Conservation (phyloP, 2,113 vertebrate genomes). For the Scomber scombrus region DNA sequence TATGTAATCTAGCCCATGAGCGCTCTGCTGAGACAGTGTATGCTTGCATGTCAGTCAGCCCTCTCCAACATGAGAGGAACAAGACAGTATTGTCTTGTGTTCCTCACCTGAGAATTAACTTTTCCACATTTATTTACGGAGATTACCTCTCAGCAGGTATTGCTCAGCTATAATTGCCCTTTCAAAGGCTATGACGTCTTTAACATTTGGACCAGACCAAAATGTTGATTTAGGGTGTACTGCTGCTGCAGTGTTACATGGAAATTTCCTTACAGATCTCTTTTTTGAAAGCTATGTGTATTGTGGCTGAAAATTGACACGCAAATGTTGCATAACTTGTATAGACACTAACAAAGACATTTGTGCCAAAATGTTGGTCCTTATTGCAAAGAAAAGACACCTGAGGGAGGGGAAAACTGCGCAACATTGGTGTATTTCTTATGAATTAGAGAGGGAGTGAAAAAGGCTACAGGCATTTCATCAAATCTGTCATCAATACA, state of each 20-base stretch:
- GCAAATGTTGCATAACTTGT: conserved; percentile 48
- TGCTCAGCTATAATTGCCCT: conserved; percentile 37
- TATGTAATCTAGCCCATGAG: conserved; percentile 43
- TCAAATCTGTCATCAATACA: conserved; percentile 24
- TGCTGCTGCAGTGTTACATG: conserved; percentile 34
- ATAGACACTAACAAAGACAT: conserved; percentile 22
- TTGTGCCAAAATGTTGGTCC: conserved; percentile 22
- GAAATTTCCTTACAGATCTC: conserved; percentile 36
- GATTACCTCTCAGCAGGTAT: conserved; percentile 43
- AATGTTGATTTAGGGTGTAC: conserved; percentile 48
- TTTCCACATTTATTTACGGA: conserved; percentile 31
- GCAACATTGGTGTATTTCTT: conserved; percentile 21
- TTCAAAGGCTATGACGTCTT: conserved; percentile 6
- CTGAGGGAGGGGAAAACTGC: conserved; percentile 5
- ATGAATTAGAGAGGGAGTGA: background rate
- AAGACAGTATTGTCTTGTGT: conserved; percentile 25
- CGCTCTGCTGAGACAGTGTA: background rate
- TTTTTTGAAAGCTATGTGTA: conserved; percentile 25
- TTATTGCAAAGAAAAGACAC: conserved; percentile 36
- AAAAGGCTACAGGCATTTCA: conserved; percentile 26
- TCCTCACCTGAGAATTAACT: conserved; percentile 25
- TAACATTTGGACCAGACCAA: conserved; percentile 24
- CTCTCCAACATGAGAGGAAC: conserved; percentile 16
- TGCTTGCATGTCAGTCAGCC: conserved; percentile 22
- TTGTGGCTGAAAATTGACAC: conserved; percentile 59